Base-by-base conservation (phyloP, 2,888 invertebrate species). In the Rhingia rostrata region DNA sequence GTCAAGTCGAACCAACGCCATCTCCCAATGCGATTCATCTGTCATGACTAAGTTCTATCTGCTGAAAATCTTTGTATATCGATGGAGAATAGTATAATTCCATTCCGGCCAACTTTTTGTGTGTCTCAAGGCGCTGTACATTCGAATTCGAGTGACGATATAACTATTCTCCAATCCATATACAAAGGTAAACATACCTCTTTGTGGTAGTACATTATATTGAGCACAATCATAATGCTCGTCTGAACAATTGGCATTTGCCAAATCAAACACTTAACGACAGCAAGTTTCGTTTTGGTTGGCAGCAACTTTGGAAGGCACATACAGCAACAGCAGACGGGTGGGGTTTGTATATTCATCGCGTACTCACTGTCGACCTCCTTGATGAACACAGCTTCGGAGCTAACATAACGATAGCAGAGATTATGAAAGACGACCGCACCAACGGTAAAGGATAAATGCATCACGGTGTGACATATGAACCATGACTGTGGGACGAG, bases 351-450 rank as follows among this genome's bases (percentile, higher is more conserved):
- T 0, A 91, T 88, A 49, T 87, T 88, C 33, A 91, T 72, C 3
- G 87, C 75, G 49, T 91, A 88, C 88, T 91, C 90, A 49, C 89
- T 87, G 88, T 91, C 90, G 69, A 90, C 87, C 86, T 90, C 90
- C 89, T 92, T 92, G 74, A 92, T 88, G 88, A 90, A 91, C 82
- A 89, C 92, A 87, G 87, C 88, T 77, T 90, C 90, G 2, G 90
- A 90, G 73, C 89, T 90, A 84, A 90, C 88, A 88, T 92, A 92
- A 77, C 89, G 90, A 74, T 90, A 91, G 87, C 92, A 91, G 58
- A 91, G 86, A 3, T 87, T 87, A 6, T 90, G 90, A 77, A 90
- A 91, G 1, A 87, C 33, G 0, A 89, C 88, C 3, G 90, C 90
- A 6, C 91, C 90, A 7, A 90, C 33, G 49, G 90, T 89, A 73